Evolutionary conservation across 2,113 vertebrate genomes (phyloP).

Genomic region (Indri indri): DNA sequence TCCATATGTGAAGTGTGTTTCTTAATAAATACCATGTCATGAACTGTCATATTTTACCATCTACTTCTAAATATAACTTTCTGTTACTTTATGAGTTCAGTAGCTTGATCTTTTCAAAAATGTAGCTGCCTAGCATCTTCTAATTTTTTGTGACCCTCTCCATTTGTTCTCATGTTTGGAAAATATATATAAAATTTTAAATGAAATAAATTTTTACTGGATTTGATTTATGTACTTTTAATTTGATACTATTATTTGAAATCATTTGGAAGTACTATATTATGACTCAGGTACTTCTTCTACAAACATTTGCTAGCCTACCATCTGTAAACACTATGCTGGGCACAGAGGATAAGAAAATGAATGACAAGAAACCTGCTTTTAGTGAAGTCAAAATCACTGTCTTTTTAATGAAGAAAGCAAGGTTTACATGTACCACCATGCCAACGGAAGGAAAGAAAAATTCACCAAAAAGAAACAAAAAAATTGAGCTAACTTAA

Average conservation of each 20-base stretch:
- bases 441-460: background rate
- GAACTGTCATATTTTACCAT: slow-evolving; percentile 65
- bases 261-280: background rate
- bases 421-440: background rate
- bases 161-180: background rate
- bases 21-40: slow-evolving; percentile 69
- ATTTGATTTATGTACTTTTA: background rate
- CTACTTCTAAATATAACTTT: slow-evolving; percentile 69
- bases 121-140: slow-evolving; percentile 11
- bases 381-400: background rate
- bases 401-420: background rate
- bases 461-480: background rate
- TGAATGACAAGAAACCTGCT: background rate
- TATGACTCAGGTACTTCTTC: background rate
- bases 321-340: background rate
- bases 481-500: background rate
- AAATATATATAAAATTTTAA: background rate
- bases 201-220: background rate
- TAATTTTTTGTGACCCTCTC: background rate
- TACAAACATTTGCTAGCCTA: background rate
- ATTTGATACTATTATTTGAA: background rate
- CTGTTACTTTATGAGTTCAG: slow-evolving; percentile 21
- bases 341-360: background rate
- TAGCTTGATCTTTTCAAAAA: slow-evolving; percentile 34
- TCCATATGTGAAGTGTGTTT: slow-evolving; percentile 41